Evolutionary conservation across 2,797 vertebrate genomes (phyloP), one percentile per base, ranked within the genome.

Genomic region (Pyrocephalus nanus): DNA sequence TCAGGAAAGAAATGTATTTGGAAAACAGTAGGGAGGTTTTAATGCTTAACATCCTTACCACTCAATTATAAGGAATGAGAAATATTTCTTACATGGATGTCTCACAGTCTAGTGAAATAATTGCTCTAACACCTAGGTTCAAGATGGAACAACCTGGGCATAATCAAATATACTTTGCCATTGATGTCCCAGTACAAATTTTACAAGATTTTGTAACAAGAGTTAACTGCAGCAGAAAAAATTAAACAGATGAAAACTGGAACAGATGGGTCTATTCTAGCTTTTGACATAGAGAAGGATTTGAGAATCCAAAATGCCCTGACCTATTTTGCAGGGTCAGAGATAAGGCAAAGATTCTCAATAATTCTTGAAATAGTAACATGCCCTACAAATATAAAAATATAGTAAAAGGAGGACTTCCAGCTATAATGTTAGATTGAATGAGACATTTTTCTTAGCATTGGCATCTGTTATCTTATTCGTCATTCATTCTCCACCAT

Each of bases 291-390:
- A 54, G 5, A 51, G 25, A 82, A 82, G 14, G 21, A 77, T 91
- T 77, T 89, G 27, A 61, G 58, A 93, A 71, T 86, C 25, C 38
- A 69, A 32, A 66, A 76, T 71, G 30, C 50, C 78, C 85, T 88
- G 53, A 87, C 72, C 81, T 83, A 51, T 79, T 96, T 92, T 87
- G 12, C 50, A 86, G 54, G 38, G 74, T 91, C 57, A 74, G 88
- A 85, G 30, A 40, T 72, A 74, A 86, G 29, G 77, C 17, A 89
- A 79, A 71, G 38, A 38, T 42, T 84, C 40, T 64, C 48, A 91
- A n/a, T 61, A 91, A 62, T 78, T 87, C 71, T 92, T 45, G 50
- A 82, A 95, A 90, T 79, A 94, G 74, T 27, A 93, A 30, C 27
- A 29, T 54, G 50, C 30, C 61, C 55, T 83, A 55, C 32, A 91